Base-by-base conservation (phyloP, 2,113 vertebrate genomes). In the Bubo blakistoni region DNA sequence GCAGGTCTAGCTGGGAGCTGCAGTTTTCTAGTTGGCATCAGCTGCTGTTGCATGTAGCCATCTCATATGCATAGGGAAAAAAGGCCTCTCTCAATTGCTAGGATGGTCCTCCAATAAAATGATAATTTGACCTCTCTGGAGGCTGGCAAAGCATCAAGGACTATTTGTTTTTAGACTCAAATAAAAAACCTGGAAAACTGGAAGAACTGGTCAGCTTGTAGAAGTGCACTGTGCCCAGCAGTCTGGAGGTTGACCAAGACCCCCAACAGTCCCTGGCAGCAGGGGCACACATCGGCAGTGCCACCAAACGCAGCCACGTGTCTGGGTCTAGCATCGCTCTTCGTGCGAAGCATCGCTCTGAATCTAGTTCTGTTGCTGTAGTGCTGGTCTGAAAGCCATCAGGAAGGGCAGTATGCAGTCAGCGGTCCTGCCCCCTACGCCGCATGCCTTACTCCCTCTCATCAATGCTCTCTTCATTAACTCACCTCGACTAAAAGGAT, bases 311-410 rank as follows among this genome's bases (percentile, higher is more conserved):
- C 10, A 54, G 81, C 58, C 67, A 49, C 8, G 9, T 4, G 67
- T 36, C 36, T 36, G 0, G 0, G 7, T 12, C 24, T 26, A 47
- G 36, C 59, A 5, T 1, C 3, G 51, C 84, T 65, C 51, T 46
- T 76, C 7, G 0, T 16, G 38, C 2, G 4, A 65, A 59, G 58
- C 71, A 66, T 7, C 65, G 7, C 86, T 16, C 17, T 34, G 32
- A 65, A 32, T 2, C 2, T 0, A 6, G 16, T n/a, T 47, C 20
- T 5, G 1, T 0, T 1, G 72, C 57, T 38, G 44, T 44, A 57
- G 38, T 11, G 54, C n/a, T 44, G 72, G 14, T 29, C 58, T 27
- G 22, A 34, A 9, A 72, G 71, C 30, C 2, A 0, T 2, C 61
- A 44, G 74, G 14, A 47, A 55, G 59, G 30, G 76, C 89, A 58